Evolutionary conservation across 2,113 vertebrate species (phyloP), one percentile per base, ranked within the genome.

Genomic region (Equus przewalskii): DNA sequence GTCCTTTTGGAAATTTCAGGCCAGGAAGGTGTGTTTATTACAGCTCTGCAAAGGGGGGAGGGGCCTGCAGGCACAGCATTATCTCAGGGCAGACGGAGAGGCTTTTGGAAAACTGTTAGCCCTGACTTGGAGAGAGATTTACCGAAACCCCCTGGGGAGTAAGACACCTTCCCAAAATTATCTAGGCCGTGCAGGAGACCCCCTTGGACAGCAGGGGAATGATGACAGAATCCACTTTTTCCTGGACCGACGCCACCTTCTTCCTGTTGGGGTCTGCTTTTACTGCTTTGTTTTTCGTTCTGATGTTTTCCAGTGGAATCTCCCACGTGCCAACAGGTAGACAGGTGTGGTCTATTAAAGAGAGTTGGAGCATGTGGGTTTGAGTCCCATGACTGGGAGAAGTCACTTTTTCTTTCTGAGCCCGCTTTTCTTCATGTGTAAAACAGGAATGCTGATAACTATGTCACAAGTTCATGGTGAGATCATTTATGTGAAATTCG

Each of bases 11-110:
- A 69, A 94, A 81, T 44, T 36, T 36, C 33, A 44, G 51, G 73
- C 19, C 7, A 0, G 7, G 46, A 1, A 58, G 26, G 54, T 4
- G 3, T 16, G 5, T 3, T 6, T 5, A 2, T 15, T 6, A 7
- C 24, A 3, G 36, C 82, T 26, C 3, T 0, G 3, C 14, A 14
- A 28, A 22, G 54, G 28, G 78, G 9, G 11, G 26, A 0, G 14
- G 11, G 44, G 2, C 0, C 0, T 7, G 75, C 69, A 16, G 44
- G 26, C 9, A 3, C 9, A 30, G 73, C 28, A 0, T 33, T 30
- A 7, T 62, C 58, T 69, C 13, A 2, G 46, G 16, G 67, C 41
- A 12, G 22, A 19, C 1, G 19, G 24, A 26, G 41, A 60, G 87
- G 18, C 49, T 92, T 1, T 30, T 22, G 24, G 81, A 56, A 90